Conservation (phyloP, 1,140 invertebrate genomes). For the Acyrthosiphon pisum region DNA sequence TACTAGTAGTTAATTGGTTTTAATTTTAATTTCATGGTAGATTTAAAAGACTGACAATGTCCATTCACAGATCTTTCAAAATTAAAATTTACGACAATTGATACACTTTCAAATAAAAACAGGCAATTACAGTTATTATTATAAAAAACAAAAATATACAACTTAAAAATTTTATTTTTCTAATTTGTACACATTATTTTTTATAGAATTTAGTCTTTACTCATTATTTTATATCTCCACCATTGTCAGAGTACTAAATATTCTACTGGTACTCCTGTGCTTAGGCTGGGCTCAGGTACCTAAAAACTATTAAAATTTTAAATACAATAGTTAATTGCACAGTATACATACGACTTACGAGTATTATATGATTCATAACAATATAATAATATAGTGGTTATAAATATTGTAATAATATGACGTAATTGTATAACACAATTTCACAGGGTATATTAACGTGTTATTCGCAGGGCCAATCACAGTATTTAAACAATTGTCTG, state of each 20-base stretch:
- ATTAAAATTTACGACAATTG: too few species aligned
- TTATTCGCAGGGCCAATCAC: background rate
- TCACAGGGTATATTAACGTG: background rate
- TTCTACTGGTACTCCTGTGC: background rate
- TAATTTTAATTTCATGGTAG: background rate
- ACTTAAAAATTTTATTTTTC: background rate
- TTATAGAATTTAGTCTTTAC: background rate
- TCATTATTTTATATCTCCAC: background rate
- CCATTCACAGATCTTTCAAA: too few species aligned
- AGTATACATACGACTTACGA: too few species aligned
- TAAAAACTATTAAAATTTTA: background rate
- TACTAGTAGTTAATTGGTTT: background rate
- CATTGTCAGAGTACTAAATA: background rate
- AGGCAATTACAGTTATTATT: background rate
- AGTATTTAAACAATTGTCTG: slow-evolving; percentile 5
- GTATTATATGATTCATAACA: background rate
- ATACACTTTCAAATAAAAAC: too few species aligned
- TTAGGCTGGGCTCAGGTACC: background rate
- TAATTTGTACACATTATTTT: background rate
- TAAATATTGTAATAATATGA: background rate
- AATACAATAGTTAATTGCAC: background rate
- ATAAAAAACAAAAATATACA: background rate
- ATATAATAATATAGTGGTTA: too few species aligned
- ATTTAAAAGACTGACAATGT: background rate
- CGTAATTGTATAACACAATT: background rate